phyloP scores from a whole-genome alignment of 2,797 vertebrate species.

The Anguilla marmorata region DNA sequence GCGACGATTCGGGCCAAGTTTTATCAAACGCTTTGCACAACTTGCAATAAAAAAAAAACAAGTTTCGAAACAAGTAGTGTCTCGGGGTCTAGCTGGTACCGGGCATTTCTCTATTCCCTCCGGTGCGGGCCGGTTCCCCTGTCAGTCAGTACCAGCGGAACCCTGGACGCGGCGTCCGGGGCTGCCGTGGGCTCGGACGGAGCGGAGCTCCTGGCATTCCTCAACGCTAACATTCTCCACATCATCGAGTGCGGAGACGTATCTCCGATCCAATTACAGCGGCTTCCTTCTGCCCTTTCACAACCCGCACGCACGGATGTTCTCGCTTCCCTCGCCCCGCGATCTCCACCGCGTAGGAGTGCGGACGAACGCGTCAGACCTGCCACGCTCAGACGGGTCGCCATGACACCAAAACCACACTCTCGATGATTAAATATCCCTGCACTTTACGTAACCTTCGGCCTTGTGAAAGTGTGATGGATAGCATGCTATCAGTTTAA shows the following conservation, averaged over 20 bases:
- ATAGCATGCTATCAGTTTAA: neutral
- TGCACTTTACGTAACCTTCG: neutral
- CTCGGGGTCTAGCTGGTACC: slow-evolving; percentile 44
- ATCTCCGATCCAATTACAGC: slow-evolving; percentile 56
- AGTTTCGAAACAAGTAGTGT: slow-evolving; percentile 29
- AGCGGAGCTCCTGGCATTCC: slow-evolving; percentile 35
- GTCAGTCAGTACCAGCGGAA: neutral
- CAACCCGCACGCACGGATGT: slow-evolving; percentile 51
- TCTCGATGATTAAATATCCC: neutral
- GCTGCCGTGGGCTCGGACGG: slow-evolving; percentile 13
- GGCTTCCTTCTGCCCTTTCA: slow-evolving; percentile 47
- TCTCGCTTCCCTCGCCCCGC: slow-evolving; percentile 40
- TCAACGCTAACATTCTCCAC: slow-evolving; percentile 41
- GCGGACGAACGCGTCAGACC: neutral
- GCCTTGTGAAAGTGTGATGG: neutral
- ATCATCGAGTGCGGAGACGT: slow-evolving; percentile 32
- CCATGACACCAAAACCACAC: neutral
- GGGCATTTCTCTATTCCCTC: slow-evolving; percentile 31
- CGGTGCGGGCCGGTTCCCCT: neutral
- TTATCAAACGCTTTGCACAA: slow-evolving; percentile 40
- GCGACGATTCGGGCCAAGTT: slow-evolving; percentile 31
- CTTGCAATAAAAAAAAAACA: neutral
- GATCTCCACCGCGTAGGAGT: neutral
- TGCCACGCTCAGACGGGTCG: neutral
- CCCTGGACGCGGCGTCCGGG: neutral